These are phyloP conservation scores for Pyrrhosoma nymphula DNA, from an alignment of 2,888 invertebrate species.

Conservation along the genomic window DNA sequence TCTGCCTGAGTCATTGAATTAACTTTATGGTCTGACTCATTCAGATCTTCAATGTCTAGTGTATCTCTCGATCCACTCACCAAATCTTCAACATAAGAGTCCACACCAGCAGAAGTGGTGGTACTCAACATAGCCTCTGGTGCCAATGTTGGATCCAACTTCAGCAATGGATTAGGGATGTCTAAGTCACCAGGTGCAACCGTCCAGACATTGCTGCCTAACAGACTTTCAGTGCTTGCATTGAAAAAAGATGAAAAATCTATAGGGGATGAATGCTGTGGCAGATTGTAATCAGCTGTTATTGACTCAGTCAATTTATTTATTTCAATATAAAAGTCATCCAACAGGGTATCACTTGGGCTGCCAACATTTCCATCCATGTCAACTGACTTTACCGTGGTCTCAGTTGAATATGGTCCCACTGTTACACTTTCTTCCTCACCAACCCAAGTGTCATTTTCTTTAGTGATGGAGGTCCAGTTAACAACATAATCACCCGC, in stretches of 20 bases:
- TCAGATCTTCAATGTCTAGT: background rate
- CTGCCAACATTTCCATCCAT: background rate
- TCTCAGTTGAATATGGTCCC: background rate
- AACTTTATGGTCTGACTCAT: background rate
- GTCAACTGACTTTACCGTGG: background rate
- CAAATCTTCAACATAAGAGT: background rate
- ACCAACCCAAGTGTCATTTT: slow-evolving; percentile 12
- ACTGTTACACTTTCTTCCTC: background rate
- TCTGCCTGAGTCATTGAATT: background rate
- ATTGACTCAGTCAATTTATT: slow-evolving; percentile 15
- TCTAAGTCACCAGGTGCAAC: background rate
- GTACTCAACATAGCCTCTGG: background rate
- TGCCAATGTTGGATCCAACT: background rate
- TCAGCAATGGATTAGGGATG: background rate
- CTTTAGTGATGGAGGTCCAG: slow-evolving; percentile 18
- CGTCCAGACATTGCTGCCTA: background rate
- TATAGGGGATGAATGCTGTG: background rate
- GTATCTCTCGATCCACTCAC: background rate
- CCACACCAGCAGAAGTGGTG: background rate
- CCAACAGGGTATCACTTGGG: background rate
- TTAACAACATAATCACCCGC: background rate
- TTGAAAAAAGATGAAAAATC: background rate
- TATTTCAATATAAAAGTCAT: background rate
- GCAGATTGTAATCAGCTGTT: background rate
- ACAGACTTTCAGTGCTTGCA: slow-evolving; percentile 5